Evolutionary conservation across 2,797 vertebrate species (phyloP).

Genomic region (Notolepis coatsorum): DNA sequence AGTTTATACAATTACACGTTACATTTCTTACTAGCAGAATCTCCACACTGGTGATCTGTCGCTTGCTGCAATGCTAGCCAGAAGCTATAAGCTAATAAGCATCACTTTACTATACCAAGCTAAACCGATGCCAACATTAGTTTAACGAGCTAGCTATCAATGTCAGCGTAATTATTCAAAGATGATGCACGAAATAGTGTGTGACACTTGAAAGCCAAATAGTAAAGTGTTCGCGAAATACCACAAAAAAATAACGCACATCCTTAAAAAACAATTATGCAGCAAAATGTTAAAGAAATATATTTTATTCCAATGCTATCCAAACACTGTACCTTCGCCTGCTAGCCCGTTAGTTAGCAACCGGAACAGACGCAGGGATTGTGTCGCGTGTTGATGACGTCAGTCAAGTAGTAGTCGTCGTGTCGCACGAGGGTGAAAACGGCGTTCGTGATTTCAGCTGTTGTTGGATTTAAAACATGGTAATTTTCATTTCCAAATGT

Average conservation of each 20-base stretch:
- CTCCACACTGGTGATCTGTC: neutral
- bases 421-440: conserved; percentile 62
- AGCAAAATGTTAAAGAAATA: neutral
- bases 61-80: conserved; percentile 32
- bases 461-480: conserved; percentile 55
- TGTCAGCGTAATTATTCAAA: conserved; percentile 38
- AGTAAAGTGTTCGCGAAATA: neutral
- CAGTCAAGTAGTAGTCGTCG: neutral
- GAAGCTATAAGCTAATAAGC: no score
- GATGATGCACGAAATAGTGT: neutral
- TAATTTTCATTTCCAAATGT: conserved; percentile 34
- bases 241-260: no score
- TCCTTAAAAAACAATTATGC: neutral
- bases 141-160: conserved; percentile 59
- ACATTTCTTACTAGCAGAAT: no score
- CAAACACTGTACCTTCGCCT: conserved; percentile 55
- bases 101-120: no score
- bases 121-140: no score
- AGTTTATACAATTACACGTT: no score
- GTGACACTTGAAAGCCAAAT: neutral
- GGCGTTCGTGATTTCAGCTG: no score
- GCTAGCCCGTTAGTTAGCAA: conserved; percentile 51
- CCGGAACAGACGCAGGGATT: conserved; percentile 57
- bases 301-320: neutral
- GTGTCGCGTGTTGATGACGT: conserved; percentile 64